Conservation (phyloP, 2,113 vertebrate genomes). For the Neofelis nebulosa region DNA sequence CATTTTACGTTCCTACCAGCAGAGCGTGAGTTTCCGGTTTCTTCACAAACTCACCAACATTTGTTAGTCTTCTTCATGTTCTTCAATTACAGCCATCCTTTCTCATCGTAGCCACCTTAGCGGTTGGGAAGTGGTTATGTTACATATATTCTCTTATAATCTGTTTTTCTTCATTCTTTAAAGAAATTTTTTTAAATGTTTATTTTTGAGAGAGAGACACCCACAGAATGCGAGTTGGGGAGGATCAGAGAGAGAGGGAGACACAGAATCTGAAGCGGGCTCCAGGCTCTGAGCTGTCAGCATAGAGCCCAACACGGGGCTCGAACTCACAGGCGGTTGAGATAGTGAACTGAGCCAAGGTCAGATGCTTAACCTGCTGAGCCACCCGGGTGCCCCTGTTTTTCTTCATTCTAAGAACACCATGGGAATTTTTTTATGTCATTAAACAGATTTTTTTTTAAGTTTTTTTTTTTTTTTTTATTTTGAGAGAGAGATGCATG, state of each 20-base stretch:
- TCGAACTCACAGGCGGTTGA: too few species aligned
- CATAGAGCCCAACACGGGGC: too few species aligned
- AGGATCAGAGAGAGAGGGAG: too few species aligned
- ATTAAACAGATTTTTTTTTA: not conserved
- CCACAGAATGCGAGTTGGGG: too few species aligned
- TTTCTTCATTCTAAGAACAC: not conserved
- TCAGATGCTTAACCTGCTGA: too few species aligned
- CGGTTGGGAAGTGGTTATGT: not conserved
- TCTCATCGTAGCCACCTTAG: not conserved
- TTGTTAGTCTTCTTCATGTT: not conserved
- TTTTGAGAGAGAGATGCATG: too few species aligned
- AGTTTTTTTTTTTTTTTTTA: too few species aligned
- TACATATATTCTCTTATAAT: not conserved
- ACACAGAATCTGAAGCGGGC: too few species aligned
- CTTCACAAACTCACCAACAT: not conserved
- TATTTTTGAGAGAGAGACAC: too few species aligned
- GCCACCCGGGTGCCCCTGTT: not conserved
- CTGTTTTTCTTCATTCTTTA: not conserved
- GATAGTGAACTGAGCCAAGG: too few species aligned
- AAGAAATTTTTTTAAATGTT: not conserved
- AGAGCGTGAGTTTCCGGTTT: not conserved
- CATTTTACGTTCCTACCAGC: not conserved
- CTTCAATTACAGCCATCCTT: not conserved
- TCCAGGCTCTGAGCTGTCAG: too few species aligned
- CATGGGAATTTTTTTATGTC: not conserved